Conservation (phyloP, 2,797 vertebrate species). For the Pachyuromys duprasi region DNA sequence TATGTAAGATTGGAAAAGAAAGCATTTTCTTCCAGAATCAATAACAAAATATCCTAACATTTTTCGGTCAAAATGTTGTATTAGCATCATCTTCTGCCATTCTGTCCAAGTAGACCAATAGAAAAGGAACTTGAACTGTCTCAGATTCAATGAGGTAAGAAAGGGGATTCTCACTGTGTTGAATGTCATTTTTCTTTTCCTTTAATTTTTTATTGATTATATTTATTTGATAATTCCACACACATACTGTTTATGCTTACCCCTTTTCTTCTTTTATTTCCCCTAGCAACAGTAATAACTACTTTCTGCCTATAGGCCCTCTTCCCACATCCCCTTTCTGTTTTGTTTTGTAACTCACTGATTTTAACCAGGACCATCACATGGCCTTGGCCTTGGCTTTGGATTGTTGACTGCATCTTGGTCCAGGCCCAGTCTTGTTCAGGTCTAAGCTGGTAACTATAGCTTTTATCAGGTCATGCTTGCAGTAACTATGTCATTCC, state of each 20-base stretch:
- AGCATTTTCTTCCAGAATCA: slow-evolving; percentile 56
- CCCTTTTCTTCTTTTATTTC: neutral
- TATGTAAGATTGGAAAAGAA: neutral
- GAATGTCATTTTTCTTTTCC: neutral
- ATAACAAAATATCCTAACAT: neutral
- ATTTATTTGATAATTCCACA: neutral
- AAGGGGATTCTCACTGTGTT: neutral
- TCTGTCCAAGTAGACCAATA: neutral
- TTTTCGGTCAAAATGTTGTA: slow-evolving; percentile 54
- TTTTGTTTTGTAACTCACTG: neutral
- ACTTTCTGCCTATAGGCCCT: neutral
- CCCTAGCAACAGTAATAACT: too few relatives aligned
- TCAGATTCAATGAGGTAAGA: slow-evolving; percentile 8
- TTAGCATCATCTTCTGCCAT: neutral
- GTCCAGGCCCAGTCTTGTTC: neutral
- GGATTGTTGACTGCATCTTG: neutral
- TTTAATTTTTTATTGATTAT: neutral
- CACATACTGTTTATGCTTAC: neutral
- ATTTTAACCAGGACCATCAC: neutral
- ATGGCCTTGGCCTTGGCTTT: neutral
- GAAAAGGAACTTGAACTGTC: neutral
- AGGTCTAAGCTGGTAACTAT: neutral
- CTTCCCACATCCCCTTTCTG: neutral
- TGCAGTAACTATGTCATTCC: neutral
- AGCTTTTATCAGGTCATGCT: neutral